Evolutionary conservation across 2,113 vertebrate species (phyloP).

Genomic region (Cochlearius cochlearius): DNA sequence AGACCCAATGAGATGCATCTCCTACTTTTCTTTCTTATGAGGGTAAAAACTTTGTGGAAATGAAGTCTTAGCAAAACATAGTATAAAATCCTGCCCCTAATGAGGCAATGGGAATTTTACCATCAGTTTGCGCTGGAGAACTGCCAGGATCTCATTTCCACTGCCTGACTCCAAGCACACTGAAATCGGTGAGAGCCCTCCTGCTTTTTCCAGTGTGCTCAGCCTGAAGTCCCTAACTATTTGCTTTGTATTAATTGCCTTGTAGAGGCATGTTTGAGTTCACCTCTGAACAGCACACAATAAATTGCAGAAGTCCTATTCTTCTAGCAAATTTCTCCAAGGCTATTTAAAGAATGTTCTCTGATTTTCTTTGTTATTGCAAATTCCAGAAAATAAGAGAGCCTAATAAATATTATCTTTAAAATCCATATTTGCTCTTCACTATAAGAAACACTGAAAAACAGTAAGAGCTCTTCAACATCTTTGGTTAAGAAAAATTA

Average conservation of each 20-base stretch:
- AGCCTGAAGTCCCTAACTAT: not conserved
- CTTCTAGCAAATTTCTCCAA: not conserved
- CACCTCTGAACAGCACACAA: not conserved
- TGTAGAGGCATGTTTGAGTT: not conserved
- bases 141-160: not conserved
- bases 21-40: not conserved
- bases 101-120: not conserved
- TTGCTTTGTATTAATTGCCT: not conserved
- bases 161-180: not conserved
- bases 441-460: not conserved
- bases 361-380: not conserved
- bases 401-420: not conserved
- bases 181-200: not conserved
- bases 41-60: not conserved
- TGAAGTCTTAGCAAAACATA: not conserved
- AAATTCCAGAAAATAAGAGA: not conserved
- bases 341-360: not conserved
- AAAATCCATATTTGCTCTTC: not conserved
- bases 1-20: not conserved
- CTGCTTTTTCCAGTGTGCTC: not conserved
- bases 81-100: not conserved
- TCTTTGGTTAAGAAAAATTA: not conserved
- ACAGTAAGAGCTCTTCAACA: not conserved
- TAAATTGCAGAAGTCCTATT: not conserved
- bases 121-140: not conserved